phyloP scores from a whole-genome alignment of 2,113 vertebrate genomes.

The Rhinogobius similis region DNA sequence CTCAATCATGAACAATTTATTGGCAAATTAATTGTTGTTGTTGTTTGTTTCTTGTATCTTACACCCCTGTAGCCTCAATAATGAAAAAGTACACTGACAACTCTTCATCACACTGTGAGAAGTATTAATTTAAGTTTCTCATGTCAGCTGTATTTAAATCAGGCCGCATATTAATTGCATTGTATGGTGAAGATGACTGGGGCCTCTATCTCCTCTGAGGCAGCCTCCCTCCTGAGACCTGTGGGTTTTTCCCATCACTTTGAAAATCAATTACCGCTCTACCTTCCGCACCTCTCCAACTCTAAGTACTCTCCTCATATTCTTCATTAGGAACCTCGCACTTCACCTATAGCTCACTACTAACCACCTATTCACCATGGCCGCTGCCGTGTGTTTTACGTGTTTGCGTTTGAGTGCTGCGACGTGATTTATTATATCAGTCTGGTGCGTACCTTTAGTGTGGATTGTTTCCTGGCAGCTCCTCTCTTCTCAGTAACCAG shows the following conservation, averaged over 20 bases:
- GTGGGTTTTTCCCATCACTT: slow-evolving; percentile 76
- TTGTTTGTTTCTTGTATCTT: no score
- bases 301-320: slow-evolving; percentile 72
- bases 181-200: slow-evolving; percentile 67
- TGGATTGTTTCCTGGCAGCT: slow-evolving; percentile 13
- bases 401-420: slow-evolving; percentile 46
- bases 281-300: slow-evolving; percentile 68
- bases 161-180: slow-evolving; percentile 71
- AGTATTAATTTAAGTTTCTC: slow-evolving; percentile 68
- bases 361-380: slow-evolving; percentile 47
- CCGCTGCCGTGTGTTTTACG: slow-evolving; percentile 55
- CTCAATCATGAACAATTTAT: neutral
- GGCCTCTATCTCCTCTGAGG: slow-evolving; percentile 64
- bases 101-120: slow-evolving; percentile 58
- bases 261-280: slow-evolving; percentile 80
- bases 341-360: slow-evolving; percentile 67
- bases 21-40: no score
- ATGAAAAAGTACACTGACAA: neutral
- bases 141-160: slow-evolving; percentile 73
- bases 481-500: slow-evolving; percentile 20
- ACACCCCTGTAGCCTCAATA: neutral
- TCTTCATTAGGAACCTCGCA: slow-evolving; percentile 74
- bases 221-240: slow-evolving; percentile 72
- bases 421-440: slow-evolving; percentile 49
- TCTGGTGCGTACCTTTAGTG: slow-evolving; percentile 17